Evolutionary conservation across 2,113 vertebrate genomes (phyloP).

Genomic region (Aegotheles bennettii): DNA sequence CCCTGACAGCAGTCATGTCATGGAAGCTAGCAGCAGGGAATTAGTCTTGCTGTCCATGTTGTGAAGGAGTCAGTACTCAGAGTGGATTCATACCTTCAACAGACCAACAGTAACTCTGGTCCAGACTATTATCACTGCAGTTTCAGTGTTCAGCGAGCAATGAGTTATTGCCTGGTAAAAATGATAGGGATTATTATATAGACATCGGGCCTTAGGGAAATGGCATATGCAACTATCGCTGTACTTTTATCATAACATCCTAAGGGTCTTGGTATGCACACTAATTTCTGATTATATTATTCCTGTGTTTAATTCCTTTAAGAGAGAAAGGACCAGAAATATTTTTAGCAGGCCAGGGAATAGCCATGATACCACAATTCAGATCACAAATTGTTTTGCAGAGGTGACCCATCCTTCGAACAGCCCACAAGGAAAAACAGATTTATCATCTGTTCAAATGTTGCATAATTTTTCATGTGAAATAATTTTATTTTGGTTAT

Average conservation of each 20-base stretch:
- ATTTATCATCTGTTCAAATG: background rate
- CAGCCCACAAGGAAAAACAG: background rate
- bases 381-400: background rate
- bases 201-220: background rate
- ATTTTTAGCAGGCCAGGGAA: background rate
- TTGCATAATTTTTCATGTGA: background rate
- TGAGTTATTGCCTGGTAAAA: constrained; percentile 20
- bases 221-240: background rate
- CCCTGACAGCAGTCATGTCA: background rate
- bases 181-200: background rate
- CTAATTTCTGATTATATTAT: constrained; percentile 25
- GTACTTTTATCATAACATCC: constrained; percentile 17
- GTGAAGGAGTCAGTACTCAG: background rate
- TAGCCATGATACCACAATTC: background rate
- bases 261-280: background rate
- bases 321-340: background rate
- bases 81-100: background rate
- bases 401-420: background rate
- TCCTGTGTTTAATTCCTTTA: background rate
- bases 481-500: background rate
- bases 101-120: background rate
- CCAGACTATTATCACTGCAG: background rate
- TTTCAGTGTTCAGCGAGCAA: background rate
- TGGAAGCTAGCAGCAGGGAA: background rate
- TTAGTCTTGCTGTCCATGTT: background rate